These are phyloP conservation scores for Xylocampa areola DNA, from an alignment of 2,888 invertebrate genomes.

Conservation along the genomic window DNA sequence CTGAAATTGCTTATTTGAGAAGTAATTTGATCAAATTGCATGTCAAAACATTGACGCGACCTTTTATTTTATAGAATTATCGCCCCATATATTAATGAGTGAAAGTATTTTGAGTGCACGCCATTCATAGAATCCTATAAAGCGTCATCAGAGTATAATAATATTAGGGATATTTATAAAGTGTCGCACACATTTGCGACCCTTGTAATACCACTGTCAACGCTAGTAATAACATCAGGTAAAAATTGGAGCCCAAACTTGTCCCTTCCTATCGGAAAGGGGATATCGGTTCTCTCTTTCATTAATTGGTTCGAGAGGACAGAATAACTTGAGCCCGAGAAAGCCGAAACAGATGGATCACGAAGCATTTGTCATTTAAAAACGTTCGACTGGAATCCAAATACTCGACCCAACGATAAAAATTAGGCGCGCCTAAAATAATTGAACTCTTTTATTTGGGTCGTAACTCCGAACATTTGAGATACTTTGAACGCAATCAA, in stretches of 20 bases:
- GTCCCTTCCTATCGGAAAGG: constrained; percentile 74
- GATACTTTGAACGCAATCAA: constrained; percentile 79
- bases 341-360: constrained; percentile 76
- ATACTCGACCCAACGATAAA: constrained; percentile 68
- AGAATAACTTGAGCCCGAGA: constrained; percentile 63
- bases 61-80: constrained; percentile 59
- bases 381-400: constrained; percentile 74
- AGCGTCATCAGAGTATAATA: constrained; percentile 66
- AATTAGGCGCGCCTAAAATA: constrained; percentile 79
- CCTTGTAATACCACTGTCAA: constrained; percentile 84
- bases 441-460: constrained; percentile 76
- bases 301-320: constrained; percentile 79
- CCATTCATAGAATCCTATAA: constrained; percentile 67
- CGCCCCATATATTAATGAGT: constrained; percentile 40
- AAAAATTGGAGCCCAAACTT: constrained; percentile 83
- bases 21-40: constrained; percentile 32
- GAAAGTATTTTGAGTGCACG: constrained; percentile 50
- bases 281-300: constrained; percentile 79
- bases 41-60: constrained; percentile 43
- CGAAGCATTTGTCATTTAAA: constrained; percentile 77
- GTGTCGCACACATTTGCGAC: constrained; percentile 74
- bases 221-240: constrained; percentile 85
- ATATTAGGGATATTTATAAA: constrained; percentile 73
- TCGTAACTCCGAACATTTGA: constrained; percentile 67
- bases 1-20: constrained; percentile 19